Conservation (phyloP, 2,888 invertebrate species). For the Eremobia ochroleuca region DNA sequence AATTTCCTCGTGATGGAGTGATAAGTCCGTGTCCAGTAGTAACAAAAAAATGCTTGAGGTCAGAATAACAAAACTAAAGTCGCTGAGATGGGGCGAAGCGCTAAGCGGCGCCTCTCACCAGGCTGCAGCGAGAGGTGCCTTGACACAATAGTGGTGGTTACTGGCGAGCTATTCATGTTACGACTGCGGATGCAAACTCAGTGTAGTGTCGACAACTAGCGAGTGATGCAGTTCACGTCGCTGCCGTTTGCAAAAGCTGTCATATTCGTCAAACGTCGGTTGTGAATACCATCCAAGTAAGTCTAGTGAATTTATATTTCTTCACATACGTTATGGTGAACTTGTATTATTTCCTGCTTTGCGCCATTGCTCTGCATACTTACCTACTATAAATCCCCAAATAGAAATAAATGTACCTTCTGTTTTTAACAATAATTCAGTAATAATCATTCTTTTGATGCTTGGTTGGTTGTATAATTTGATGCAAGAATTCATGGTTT, state of each 20-base stretch:
- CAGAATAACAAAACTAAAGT: constrained; percentile 33
- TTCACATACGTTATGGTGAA: not conserved
- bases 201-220: constrained; percentile 55
- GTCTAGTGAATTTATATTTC: constrained; percentile 22
- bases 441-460: not conserved
- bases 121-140: constrained; percentile 51
- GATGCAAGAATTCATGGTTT: not conserved
- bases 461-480: not conserved
- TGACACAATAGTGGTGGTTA: constrained; percentile 61
- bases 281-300: constrained; percentile 39
- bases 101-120: constrained; percentile 42
- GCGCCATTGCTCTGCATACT: constrained; percentile 28
- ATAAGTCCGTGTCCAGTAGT: not conserved
- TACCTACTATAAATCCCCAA: not conserved
- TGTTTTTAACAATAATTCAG: not conserved
- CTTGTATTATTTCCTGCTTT: constrained; percentile 29
- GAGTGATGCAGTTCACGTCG: constrained; percentile 41
- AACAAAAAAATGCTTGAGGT: constrained; percentile 16
- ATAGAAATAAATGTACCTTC: not conserved
- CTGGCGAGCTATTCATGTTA: constrained; percentile 30
- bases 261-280: constrained; percentile 30
- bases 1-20: constrained; percentile 4
- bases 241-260: constrained; percentile 21
- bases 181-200: constrained; percentile 51
- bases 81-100: constrained; percentile 1